These are phyloP conservation scores for Ennomos fuscantarius DNA, from an alignment of 2,888 invertebrate species.

Conservation along the genomic window DNA sequence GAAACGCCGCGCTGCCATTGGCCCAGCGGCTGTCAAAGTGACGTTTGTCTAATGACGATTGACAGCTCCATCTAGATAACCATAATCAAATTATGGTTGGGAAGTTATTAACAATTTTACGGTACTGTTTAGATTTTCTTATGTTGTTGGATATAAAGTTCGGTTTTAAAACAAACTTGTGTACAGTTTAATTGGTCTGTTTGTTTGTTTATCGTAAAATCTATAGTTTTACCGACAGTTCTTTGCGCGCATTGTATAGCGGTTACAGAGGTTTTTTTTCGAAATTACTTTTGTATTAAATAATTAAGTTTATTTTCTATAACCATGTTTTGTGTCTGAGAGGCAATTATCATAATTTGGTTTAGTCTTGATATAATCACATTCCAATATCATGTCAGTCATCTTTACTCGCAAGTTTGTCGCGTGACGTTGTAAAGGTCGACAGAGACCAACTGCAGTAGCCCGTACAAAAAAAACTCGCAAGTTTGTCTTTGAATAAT, in stretches of 20 bases:
- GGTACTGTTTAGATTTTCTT: slow-evolving; percentile 16
- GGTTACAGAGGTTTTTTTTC: slow-evolving; percentile 55
- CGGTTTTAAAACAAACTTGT: slow-evolving; percentile 5
- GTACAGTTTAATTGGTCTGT: slow-evolving; percentile 35
- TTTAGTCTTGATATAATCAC: no score
- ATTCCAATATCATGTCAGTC: no score
- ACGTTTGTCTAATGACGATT: slow-evolving; percentile 69
- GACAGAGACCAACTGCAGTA: no score
- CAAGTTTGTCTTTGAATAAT: no score
- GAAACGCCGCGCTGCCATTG: slow-evolving; percentile 47
- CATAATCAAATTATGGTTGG: slow-evolving; percentile 71
- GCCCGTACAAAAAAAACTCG: no score
- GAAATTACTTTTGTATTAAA: slow-evolving; percentile 59
- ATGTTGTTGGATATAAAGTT: slow-evolving; percentile 1
- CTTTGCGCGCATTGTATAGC: slow-evolving; percentile 60
- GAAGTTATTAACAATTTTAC: slow-evolving; percentile 31
- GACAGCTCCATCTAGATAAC: slow-evolving; percentile 80
- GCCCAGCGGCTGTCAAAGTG: slow-evolving; percentile 62
- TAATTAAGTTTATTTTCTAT: slow-evolving; percentile 35
- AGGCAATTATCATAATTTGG: no score
- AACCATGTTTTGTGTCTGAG: no score
- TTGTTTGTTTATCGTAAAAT: slow-evolving; percentile 46
- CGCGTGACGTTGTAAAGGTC: no score
- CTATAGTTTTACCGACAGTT: slow-evolving; percentile 60
- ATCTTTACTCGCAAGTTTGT: no score